Base-by-base conservation (phyloP, 2,888 invertebrate genomes). In the Noctua janthina region DNA sequence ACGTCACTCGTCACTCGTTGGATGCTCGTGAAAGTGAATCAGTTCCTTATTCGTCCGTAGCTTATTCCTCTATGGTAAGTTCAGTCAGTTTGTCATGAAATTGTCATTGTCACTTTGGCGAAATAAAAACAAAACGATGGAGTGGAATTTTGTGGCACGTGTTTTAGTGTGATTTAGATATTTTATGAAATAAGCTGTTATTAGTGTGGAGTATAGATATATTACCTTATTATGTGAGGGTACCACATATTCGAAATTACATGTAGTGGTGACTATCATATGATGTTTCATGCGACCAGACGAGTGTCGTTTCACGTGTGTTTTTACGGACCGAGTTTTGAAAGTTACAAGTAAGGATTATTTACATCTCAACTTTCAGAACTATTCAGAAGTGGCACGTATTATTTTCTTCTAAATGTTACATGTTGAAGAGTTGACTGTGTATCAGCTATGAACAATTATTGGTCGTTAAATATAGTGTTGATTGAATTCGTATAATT, bases 121-220 rank as follows among this genome's bases (percentile, higher is more conserved):
- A 76, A 62, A 29, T 77, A 78, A 54, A 64, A 77, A 77, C 78
- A 77, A 77, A 64, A 77, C 29, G 29, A 78, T 43, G 64, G n/a
- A 51, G 29, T 77, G n/a, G 8, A n/a, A 62, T 51, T 77, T 51
- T 7, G n/a, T 46, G 68, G 46, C 68, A 68, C 46, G 68, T 68
- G 68, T 68, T 46, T 46, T 46, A 43, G 8, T 46, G 10, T 68
- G 68, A 5, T 46, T 7, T 68, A 46, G 2, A 43, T 68, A n/a
- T 46, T 68, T 15, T n/a, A 46, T 15, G 13, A 68, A 68, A 68
- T 17, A 68, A 46, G 17, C 68, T 68, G 46, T 8, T 68, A 29
- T 8, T 46, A 67, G n/a, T 46, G n/a, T 46, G 46, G n/a, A 17
- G 23, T 68, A n/a, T n/a, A 67, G n/a, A 67, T 7, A 46, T 46